phyloP scores from a whole-genome alignment of 1,140 invertebrate species.

The Leptinotarsa lineolata region DNA sequence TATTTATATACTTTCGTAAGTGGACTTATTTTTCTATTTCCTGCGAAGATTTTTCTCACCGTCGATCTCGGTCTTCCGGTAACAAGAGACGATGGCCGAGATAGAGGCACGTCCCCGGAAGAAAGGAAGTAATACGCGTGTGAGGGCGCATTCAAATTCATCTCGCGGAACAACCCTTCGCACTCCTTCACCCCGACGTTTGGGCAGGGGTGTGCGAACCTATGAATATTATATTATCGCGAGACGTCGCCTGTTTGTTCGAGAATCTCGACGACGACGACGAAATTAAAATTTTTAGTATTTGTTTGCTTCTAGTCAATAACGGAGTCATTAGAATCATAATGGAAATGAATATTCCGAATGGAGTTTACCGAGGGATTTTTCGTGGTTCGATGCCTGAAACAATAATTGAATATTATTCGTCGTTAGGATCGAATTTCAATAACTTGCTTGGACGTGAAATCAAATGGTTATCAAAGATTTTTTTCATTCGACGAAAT shows the following conservation, averaged over 20 bases:
- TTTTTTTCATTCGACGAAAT: too few relatives aligned
- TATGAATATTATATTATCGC: conserved; percentile 35
- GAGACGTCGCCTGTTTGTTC: conserved; percentile 13
- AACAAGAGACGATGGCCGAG: conserved; percentile 8
- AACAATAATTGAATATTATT: too few relatives aligned
- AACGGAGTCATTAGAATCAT: conserved; percentile 21
- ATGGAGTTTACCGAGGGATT: neutral
- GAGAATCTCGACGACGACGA: neutral
- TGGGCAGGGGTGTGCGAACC: conserved; percentile 12
- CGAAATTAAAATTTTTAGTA: conserved; percentile 23
- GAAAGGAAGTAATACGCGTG: conserved; percentile 1
- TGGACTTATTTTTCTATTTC: neutral
- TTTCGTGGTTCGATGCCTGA: too few relatives aligned
- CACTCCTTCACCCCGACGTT: neutral
- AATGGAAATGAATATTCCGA: neutral
- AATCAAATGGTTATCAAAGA: too few relatives aligned
- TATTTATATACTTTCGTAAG: neutral
- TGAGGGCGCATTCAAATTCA: conserved; percentile 30
- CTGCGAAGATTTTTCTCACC: neutral
- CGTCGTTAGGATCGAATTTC: too few relatives aligned
- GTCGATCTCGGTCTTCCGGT: conserved; percentile 19
- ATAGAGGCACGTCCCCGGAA: conserved; percentile 22
- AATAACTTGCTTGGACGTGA: too few relatives aligned
- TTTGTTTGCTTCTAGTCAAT: conserved; percentile 22
- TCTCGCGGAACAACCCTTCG: conserved; percentile 16